These are phyloP conservation scores for Hemithea aestivaria DNA, from an alignment of 2,888 invertebrate species.

Conservation along the genomic window DNA sequence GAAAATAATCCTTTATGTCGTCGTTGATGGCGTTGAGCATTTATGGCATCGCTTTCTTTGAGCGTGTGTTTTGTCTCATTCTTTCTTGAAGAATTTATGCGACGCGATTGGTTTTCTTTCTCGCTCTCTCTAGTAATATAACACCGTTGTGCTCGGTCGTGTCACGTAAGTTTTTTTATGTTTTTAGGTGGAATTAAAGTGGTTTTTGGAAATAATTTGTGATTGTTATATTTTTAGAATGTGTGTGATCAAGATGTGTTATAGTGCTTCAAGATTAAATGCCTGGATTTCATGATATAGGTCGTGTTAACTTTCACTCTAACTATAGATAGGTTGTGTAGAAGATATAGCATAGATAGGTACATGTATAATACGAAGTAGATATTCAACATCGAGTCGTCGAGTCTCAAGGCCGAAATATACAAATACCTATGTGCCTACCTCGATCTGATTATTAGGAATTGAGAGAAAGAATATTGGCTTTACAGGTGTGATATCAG, in stretches of 20 bases:
- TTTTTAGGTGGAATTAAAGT: slow-evolving; percentile 63
- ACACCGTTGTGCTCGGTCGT: slow-evolving; percentile 79
- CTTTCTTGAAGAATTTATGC: slow-evolving; percentile 57
- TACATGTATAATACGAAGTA: slow-evolving; percentile 56
- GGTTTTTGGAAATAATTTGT: slow-evolving; percentile 50
- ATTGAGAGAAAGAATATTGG: slow-evolving; percentile 52
- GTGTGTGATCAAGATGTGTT: slow-evolving; percentile 38
- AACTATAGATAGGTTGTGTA: slow-evolving; percentile 71
- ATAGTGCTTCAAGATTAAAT: slow-evolving; percentile 37
- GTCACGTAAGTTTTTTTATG: slow-evolving; percentile 78
- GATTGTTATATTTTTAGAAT: slow-evolving; percentile 41
- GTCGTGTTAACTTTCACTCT: slow-evolving; percentile 78
- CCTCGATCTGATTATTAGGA: slow-evolving; percentile 33
- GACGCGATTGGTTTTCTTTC: slow-evolving; percentile 64
- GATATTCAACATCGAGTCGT: slow-evolving; percentile 74
- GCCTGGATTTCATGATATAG: slow-evolving; percentile 52
- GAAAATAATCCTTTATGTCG: slow-evolving; percentile 46
- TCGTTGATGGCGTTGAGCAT: slow-evolving; percentile 66
- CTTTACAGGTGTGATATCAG: slow-evolving; percentile 42
- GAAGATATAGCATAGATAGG: slow-evolving; percentile 60
- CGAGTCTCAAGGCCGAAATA: slow-evolving; percentile 75
- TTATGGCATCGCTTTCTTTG: slow-evolving; percentile 77
- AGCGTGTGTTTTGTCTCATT: slow-evolving; percentile 66
- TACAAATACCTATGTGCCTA: slow-evolving; percentile 65
- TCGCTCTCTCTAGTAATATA: slow-evolving; percentile 76